Evolutionary conservation across 2,113 vertebrate species (phyloP).

Genomic region (Oreochromis spilurus): DNA sequence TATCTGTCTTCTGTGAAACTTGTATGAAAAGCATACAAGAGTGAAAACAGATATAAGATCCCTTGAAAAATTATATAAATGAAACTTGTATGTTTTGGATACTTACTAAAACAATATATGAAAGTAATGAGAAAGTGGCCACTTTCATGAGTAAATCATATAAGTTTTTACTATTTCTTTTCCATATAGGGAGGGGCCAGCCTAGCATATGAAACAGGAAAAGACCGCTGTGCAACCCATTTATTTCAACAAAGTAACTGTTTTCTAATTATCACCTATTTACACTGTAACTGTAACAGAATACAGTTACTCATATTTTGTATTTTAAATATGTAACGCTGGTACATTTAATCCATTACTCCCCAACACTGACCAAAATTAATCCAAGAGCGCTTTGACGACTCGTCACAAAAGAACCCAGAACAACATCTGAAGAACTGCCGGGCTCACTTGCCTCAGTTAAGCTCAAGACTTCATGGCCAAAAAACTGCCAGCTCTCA

Average conservation of each 20-base stretch:
- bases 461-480: neutral
- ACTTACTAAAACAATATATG: no score
- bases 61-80: no score
- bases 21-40: no score
- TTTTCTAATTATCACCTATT: neutral
- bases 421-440: neutral
- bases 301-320: neutral
- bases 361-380: neutral
- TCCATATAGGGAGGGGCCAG: no score
- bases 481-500: neutral
- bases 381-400: neutral
- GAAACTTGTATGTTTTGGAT: no score
- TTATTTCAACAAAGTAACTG: neutral
- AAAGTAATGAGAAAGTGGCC: no score
- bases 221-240: rapidly evolving
- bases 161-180: no score
- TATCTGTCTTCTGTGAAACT: no score
- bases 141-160: no score
- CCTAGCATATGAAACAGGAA: neutral
- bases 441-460: neutral
- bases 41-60: no score
- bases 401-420: neutral
- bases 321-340: neutral
- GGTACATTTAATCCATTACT: neutral
- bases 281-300: neutral